Base-by-base conservation (phyloP, 1,140 invertebrate species). In the Tetramorium simillimum region DNA sequence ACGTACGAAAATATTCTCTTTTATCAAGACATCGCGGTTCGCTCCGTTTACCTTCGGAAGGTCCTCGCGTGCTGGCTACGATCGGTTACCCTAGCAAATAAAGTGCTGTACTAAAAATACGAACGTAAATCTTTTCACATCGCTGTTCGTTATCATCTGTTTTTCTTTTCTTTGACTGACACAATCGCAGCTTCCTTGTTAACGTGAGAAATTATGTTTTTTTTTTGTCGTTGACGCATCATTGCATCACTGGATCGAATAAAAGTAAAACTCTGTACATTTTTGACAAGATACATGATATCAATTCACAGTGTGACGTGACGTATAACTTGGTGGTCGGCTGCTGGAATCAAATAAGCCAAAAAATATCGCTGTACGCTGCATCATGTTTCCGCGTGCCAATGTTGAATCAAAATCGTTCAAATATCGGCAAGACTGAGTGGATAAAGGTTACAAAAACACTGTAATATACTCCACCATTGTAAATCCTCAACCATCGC, bases 1-100 rank as follows among this genome's bases (percentile, higher is more conserved):
- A 84, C 40, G 80, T 84, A 84, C 80, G 80, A 84, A 84, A 84
- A 84, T 75, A 75, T 84, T 84, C 58, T 69, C 69, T 84, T 49
- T 73, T 75, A 84, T 75, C 80, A 49, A 75, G 80, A 73, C 53
- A 75, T 84, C 80, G 80, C 69, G 69, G 53, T 49, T 60, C 69
- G 69, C 43, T 84, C 28, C 67, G 51, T 82, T 82, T 72, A 72
- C 51, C 37, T 70, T 82, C 67, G 14, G 53, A 73, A 58, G 67
- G 53, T 49, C 49, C 56, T 73, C 18, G 63, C 63, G 77, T 80
- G 46, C 21, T 14, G 18, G 77, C 46, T 80, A 37, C 16, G 7
- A 53, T 53, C 77, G 60, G 10, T 77, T 60, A 40, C 58, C 16
- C 46, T 81, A 49, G 65, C 51, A 49, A 81, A 81, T 28, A 40